Evolutionary conservation across 2,113 vertebrate species (phyloP).

Genomic region (Malurus elegans): DNA sequence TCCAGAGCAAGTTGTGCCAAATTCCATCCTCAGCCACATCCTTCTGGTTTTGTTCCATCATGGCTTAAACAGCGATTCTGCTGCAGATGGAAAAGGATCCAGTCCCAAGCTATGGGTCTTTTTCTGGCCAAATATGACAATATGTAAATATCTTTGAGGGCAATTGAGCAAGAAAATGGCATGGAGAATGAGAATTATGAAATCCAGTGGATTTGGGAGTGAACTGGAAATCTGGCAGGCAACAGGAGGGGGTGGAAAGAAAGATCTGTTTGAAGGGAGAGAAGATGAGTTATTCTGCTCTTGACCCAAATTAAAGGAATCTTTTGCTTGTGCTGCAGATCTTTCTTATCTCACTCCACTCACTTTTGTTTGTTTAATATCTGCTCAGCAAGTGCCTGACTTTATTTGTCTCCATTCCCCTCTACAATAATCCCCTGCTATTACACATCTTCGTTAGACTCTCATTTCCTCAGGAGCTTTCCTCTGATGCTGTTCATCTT

Average conservation of each 20-base stretch:
- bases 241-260: not conserved
- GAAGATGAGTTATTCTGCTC: not conserved
- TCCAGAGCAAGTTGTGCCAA: not conserved
- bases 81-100: not conserved
- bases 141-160: not conserved
- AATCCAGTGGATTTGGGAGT: not conserved
- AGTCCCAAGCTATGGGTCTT: not conserved
- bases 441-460: conserved; percentile 68
- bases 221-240: not conserved
- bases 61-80: not conserved
- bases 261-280: not conserved
- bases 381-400: not conserved
- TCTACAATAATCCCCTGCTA: not conserved
- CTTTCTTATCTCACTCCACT: not conserved
- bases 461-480: conserved; percentile 36
- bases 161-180: not conserved
- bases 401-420: conserved; percentile 53
- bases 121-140: not conserved
- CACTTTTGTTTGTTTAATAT: conserved; percentile 38
- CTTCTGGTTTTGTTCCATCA: not conserved
- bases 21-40: not conserved
- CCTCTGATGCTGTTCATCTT: conserved; percentile 32
- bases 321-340: not conserved
- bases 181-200: not conserved
- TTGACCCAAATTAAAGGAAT: not conserved